Percentiles rank a stretch among this genome's conserved stretches.
phyloP scores from a whole-genome alignment of 2,113 vertebrate genomes.

The Istiophorus platypterus region DNA sequence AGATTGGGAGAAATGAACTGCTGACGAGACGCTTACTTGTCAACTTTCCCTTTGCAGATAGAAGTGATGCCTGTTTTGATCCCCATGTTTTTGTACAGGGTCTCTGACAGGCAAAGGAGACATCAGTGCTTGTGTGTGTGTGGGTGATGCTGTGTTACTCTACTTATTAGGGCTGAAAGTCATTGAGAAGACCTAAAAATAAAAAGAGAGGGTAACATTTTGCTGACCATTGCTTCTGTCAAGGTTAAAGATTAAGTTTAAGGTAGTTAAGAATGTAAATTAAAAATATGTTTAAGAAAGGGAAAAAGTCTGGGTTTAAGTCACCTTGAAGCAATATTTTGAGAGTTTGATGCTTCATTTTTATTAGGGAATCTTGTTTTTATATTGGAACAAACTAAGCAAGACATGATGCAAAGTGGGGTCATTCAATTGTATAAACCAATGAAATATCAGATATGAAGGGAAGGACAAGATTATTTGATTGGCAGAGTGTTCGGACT shows the following conservation, averaged over 20 bases:
- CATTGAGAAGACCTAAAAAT: background rate
- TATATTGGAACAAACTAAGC: background rate
- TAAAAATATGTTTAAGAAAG: background rate
- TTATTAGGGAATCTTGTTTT: no score
- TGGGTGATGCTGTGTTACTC: conserved; percentile 6
- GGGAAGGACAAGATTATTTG: background rate
- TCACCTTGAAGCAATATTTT: background rate
- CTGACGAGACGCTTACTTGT: conserved; percentile 41
- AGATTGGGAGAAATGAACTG: conserved; percentile 51
- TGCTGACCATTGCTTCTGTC: background rate
- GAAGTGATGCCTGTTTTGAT: conserved; percentile 46
- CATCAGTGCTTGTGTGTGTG: background rate
- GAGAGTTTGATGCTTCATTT: background rate
- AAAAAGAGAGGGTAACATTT: conserved; percentile 3
- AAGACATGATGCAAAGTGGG: background rate
- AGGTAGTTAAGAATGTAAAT: background rate
- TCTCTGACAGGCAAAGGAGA: conserved; percentile 29
- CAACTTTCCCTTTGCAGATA: conserved; percentile 36
- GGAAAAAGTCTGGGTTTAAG: background rate
- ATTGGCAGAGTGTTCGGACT: no score
- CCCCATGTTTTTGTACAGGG: conserved; percentile 7
- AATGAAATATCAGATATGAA: background rate
- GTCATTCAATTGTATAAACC: background rate
- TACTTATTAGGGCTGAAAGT: background rate
- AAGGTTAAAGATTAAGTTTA: background rate